Base-by-base conservation (phyloP, 2,113 vertebrate species). In the Aegithalos caudatus region DNA sequence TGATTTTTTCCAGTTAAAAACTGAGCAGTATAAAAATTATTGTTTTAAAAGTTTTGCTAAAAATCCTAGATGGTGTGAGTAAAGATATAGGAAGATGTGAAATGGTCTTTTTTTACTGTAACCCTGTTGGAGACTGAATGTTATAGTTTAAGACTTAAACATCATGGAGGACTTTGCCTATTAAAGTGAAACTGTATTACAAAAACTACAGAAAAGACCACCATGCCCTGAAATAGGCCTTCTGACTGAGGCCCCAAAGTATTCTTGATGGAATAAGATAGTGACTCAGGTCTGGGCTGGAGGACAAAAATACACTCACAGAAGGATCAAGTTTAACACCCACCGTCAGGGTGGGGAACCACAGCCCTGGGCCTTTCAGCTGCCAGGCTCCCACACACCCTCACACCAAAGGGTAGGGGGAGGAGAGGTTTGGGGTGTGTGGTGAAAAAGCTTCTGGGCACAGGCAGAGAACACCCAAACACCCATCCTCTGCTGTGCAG, bases 241-340 rank as follows among this genome's bases (percentile, higher is more conserved):
- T 15, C 35, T 61, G 28, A 40, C 35, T 40, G 45, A 40, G 23
- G 17, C 5, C 6, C 23, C 62, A 29, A 62, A 16, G 8, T 38
- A 35, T 70, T 20, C 3, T 20, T 28, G 37, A n/a, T 22, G 29
- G 37, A 78, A n/a, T 10, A 40, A 61, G 28, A 25, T 2, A 25
- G 6, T 6, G 20, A 31, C 21, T 33, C n/a, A 31, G 44, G n/a
- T 38, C 33, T 37, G n/a, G n/a, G n/a, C n/a, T 9, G 19, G 25
- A 19, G 28, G 33, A 45, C 27, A 57, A 35, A 7, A 35, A 10
- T 8, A 18, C 21, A 6, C 16, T 35, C 19, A 16, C 24, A 45
- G 53, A 28, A 14, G 24, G 40, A 45, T 28, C 31, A 6, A 22
- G 33, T 11, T 28, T 6, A 22, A 18, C 0, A 0, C 24, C 31